Evolutionary conservation across 2,888 invertebrate species (phyloP).

Genomic region (Monoplex corrugatus): DNA sequence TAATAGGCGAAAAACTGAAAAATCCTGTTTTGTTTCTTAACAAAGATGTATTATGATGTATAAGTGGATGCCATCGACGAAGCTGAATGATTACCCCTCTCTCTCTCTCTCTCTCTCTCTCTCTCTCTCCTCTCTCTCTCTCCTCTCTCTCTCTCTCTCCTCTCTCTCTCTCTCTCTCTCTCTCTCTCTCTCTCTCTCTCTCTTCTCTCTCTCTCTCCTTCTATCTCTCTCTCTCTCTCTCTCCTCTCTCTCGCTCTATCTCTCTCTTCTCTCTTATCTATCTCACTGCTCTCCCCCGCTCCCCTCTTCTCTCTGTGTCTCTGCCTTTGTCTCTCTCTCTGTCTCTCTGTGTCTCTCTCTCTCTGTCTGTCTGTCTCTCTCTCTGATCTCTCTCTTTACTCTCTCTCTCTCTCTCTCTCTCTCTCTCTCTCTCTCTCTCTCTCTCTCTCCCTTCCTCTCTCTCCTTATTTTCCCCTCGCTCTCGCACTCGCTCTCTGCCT

Average conservation of each 20-base stretch:
- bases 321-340: neutral
- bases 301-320: neutral
- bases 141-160: neutral
- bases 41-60: too few relatives aligned
- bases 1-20: too few relatives aligned
- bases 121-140: neutral
- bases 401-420: neutral
- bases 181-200: neutral
- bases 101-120: neutral
- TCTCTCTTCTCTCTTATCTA: neutral
- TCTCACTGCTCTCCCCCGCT: slow-evolving; percentile 19
- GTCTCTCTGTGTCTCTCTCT: neutral
- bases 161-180: too few relatives aligned
- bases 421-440: neutral
- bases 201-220: neutral
- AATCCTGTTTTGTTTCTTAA: too few relatives aligned
- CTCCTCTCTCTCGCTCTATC: neutral
- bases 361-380: neutral
- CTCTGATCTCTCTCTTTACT: neutral
- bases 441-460: neutral
- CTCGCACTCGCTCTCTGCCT: neutral
- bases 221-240: neutral
- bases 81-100: too few relatives aligned
- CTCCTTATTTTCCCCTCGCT: neutral
- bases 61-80: too few relatives aligned